Evolutionary conservation across 2,113 vertebrate genomes (phyloP), one percentile per base, ranked within the genome.

Genomic region (Alouatta palliata): DNA sequence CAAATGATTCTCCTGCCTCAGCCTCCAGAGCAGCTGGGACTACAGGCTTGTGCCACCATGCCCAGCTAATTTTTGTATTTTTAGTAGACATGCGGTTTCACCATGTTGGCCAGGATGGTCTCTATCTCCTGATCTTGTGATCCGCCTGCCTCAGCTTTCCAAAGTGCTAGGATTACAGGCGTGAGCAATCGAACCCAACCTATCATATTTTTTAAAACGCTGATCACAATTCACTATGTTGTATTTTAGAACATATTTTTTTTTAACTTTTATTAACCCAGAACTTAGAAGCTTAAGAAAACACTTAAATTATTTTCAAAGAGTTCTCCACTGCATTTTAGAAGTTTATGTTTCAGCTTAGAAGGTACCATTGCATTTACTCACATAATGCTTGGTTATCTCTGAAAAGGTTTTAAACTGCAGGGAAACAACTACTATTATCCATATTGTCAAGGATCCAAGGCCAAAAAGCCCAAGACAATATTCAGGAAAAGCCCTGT

Each of bases 301-400:
- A 64, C 61, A 61, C 58, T 61, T 61, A 85, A 86, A 56, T 54
- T 95, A n/a, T 37, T 43, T 37, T 77, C 45, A 86, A 37, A 91
- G 58, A 84, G 23, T 84, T 91, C 52, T 27, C 76, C 32, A 84
- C 56, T 84, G 81, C 32, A 97, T 80, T 92, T 94, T 81, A 37
- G 25, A 97, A 93, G 35, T 43, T 86, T 54, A n/a, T 40, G 16
- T 73, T 97, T 97, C 77, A 76, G 19, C 32, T 96, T 95, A 45
- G 80, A 97, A 96, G 58, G 37, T 56, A 70, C 27, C 45, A 71
- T 17, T 89, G 64, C 10, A 85, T 93, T 95, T 91, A 95, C n/a
- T 14, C 81, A 49, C 43, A 87, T 73, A 85, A 85, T 90, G n/a
- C 30, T 91, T 66, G 68, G 35, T 86, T 70, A 94, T 27, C 71